Conservation (phyloP, 2,888 invertebrate genomes). For the Andrena marginata region DNA sequence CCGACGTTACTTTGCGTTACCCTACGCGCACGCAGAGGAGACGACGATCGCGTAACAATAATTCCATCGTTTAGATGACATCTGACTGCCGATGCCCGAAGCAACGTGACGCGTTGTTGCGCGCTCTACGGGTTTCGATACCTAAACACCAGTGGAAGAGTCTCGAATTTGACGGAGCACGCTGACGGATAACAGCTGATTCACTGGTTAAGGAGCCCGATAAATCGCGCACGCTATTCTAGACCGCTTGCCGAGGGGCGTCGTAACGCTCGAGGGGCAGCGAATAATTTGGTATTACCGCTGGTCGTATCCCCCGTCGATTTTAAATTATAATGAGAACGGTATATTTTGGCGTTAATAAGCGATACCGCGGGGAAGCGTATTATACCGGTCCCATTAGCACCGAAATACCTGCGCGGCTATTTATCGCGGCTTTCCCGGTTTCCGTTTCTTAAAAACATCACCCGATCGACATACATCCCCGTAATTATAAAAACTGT, state of each 20-base stretch:
- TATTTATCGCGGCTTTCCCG: constrained; percentile 37
- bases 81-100: constrained; percentile 50
- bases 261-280: constrained; percentile 24
- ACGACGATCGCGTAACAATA: constrained; percentile 13
- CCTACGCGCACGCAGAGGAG: neutral
- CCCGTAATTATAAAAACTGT: constrained; percentile 54
- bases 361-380: constrained; percentile 42
- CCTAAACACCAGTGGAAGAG: constrained; percentile 14
- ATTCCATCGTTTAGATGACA: constrained; percentile 46
- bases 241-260: constrained; percentile 6
- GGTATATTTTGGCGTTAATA: constrained; percentile 57
- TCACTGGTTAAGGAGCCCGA: neutral
- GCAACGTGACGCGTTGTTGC: constrained; percentile 56
- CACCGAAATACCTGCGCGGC: constrained; percentile 37
- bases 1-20: neutral
- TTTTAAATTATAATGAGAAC: constrained; percentile 49
- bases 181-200: constrained; percentile 27
- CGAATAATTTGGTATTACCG: constrained; percentile 49
- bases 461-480: constrained; percentile 38
- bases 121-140: constrained; percentile 40
- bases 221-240: constrained; percentile 43
- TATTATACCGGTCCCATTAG: constrained; percentile 57
- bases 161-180: constrained; percentile 19
- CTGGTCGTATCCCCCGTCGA: constrained; percentile 39
- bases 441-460: constrained; percentile 7